Evolutionary conservation across 2,113 vertebrate genomes (phyloP).

Genomic region (Gnathonemus longibarbis): DNA sequence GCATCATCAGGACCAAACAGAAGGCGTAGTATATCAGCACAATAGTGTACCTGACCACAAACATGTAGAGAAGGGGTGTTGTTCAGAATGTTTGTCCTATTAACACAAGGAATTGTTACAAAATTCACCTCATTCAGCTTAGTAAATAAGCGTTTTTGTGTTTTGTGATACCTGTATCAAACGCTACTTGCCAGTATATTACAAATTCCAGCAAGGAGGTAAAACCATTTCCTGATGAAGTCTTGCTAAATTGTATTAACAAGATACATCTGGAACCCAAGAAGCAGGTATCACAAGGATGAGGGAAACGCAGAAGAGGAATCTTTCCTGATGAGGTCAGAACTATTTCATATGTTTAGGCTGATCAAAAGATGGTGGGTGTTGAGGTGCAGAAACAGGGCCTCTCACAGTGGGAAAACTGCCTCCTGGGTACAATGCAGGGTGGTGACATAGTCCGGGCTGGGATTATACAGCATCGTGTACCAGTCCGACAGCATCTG

Average conservation of each 20-base stretch:
- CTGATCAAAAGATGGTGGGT: neutral
- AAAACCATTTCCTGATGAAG: neutral
- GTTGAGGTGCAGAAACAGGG: neutral
- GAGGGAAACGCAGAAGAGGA: neutral
- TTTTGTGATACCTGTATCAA: neutral
- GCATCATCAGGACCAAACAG: constrained; percentile 92
- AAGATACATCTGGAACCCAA: neutral
- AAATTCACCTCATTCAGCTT: neutral
- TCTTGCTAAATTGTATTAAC: neutral
- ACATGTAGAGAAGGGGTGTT: neutral
- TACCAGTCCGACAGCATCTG: constrained; percentile 96
- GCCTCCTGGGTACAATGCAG: constrained; percentile 96
- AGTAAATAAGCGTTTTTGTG: neutral
- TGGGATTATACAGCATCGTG: constrained; percentile 98
- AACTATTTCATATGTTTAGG: neutral
- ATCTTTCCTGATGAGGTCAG: neutral
- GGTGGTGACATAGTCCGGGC: constrained; percentile 87
- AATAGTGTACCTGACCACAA: constrained; percentile 80
- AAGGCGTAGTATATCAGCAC: constrained; percentile 95
- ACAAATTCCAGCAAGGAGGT: neutral
- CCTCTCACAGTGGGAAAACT: constrained; percentile 85
- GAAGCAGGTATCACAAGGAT: neutral
- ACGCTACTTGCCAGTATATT: neutral
- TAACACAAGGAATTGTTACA: neutral
- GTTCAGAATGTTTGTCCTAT: neutral